These are phyloP conservation scores for Pterois miles DNA, from an alignment of 2,797 vertebrate species.

Conservation along the genomic window DNA sequence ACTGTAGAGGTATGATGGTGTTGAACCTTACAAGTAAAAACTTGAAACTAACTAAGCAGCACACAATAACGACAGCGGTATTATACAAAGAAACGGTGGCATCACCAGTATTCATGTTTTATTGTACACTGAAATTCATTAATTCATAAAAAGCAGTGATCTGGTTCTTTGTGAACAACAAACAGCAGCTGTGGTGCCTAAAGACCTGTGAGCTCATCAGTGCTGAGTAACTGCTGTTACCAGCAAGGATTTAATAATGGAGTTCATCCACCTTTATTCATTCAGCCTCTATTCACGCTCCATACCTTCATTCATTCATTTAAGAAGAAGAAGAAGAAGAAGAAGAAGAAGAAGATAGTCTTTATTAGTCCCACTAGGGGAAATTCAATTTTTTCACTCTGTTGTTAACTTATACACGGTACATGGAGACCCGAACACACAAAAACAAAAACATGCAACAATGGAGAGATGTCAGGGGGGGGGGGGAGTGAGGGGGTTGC, in stretches of 20 bases:
- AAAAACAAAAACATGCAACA: too few species aligned
- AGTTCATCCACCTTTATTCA: conserved; percentile 28
- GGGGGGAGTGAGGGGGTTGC: too few species aligned
- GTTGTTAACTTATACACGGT: too few species aligned
- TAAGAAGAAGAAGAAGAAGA: too few species aligned
- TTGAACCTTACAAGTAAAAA: neutral
- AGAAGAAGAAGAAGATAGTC: too few species aligned
- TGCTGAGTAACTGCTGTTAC: conserved; percentile 33
- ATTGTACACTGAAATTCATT: neutral
- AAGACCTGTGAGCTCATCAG: conserved; percentile 41
- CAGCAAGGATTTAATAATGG: conserved; percentile 19
- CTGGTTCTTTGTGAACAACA: conserved; percentile 16
- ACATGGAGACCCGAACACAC: too few species aligned
- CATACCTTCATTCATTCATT: neutral
- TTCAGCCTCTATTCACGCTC: too few species aligned
- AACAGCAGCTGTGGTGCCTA: conserved; percentile 32
- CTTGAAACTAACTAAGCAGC: neutral
- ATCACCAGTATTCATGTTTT: neutral
- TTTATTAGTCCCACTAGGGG: too few species aligned
- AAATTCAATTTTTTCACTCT: too few species aligned
- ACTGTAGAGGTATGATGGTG: neutral
- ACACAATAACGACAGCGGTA: neutral
- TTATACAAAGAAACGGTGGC: neutral
- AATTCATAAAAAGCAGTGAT: conserved; percentile 30
- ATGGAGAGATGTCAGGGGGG: too few species aligned